A percentile compares a stretch with the other conserved stretches of the same genome.
phyloP scores from a whole-genome alignment of 2,797 vertebrate genomes.

The Oryzias sinensis region DNA sequence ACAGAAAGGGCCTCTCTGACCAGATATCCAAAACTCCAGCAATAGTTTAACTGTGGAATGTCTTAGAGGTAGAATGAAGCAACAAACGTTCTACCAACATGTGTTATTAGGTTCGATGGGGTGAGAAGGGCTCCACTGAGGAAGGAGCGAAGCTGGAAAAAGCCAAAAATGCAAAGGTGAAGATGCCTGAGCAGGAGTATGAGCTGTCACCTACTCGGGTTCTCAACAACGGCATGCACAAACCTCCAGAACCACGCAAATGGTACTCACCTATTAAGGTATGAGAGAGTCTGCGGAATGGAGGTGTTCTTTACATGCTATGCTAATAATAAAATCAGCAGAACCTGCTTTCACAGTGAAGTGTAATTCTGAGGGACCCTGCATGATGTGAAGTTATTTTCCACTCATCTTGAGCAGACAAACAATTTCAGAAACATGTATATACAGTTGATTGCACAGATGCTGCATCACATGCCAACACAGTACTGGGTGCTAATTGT shows the following conservation, averaged over 20 bases:
- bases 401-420: too few relatives aligned
- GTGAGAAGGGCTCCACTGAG: slow-evolving; percentile 95
- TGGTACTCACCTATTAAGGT: slow-evolving; percentile 99
- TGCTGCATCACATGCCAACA: slow-evolving; percentile 14
- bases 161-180: slow-evolving; percentile 95
- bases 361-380: neutral
- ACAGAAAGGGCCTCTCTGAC: neutral
- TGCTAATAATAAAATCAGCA: slow-evolving; percentile 10
- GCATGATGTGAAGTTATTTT: slow-evolving; percentile 2
- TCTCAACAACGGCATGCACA: slow-evolving; percentile 86
- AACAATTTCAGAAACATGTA: neutral
- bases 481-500: slow-evolving; percentile 6
- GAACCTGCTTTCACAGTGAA: slow-evolving; percentile 4
- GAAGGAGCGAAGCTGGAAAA: slow-evolving; percentile 98
- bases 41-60: neutral
- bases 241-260: slow-evolving; percentile 81
- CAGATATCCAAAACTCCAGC: neutral
- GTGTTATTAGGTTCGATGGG: slow-evolving; percentile 91
- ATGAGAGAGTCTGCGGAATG: neutral
- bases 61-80: neutral
- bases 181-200: slow-evolving; percentile 95
- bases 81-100: neutral
- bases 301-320: slow-evolving; percentile 5
- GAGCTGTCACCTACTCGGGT: slow-evolving; percentile 78
- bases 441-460: slow-evolving; percentile 26